Evolutionary conservation across 2,797 vertebrate species (phyloP).

Genomic region (Cyprinodon diabolis): DNA sequence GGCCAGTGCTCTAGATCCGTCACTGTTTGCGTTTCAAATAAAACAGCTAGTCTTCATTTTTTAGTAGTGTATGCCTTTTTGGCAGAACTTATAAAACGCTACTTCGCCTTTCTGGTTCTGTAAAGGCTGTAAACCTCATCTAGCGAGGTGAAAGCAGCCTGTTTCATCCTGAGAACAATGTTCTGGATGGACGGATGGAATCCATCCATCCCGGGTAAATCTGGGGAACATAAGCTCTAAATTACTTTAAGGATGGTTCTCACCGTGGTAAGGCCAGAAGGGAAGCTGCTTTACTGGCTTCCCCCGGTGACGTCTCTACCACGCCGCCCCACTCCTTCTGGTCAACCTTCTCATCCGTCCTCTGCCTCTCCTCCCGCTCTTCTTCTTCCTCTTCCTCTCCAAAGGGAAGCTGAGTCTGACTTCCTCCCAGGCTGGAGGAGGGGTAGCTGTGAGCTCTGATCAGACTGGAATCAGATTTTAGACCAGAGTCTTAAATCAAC

Average conservation of each 20-base stretch:
- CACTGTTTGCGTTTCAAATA: too few relatives aligned
- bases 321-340: slow-evolving; percentile 52
- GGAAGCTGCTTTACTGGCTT: slow-evolving; percentile 45
- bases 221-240: too few relatives aligned
- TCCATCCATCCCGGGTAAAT: too few relatives aligned
- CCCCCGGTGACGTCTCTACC: slow-evolving; percentile 35
- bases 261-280: slow-evolving; percentile 55
- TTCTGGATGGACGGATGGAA: too few relatives aligned
- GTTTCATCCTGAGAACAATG: too few relatives aligned
- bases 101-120: too few relatives aligned
- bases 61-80: too few relatives aligned
- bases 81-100: too few relatives aligned
- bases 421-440: slow-evolving; percentile 61
- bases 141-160: too few relatives aligned
- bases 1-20: too few relatives aligned
- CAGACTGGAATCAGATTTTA: slow-evolving; percentile 28
- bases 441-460: slow-evolving; percentile 45
- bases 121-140: too few relatives aligned
- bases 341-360: slow-evolving; percentile 29
- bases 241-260: slow-evolving; percentile 11
- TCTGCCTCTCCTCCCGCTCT: slow-evolving; percentile 34
- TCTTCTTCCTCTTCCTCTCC: slow-evolving; percentile 61
- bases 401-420: slow-evolving; percentile 58
- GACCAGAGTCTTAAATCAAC: background rate
- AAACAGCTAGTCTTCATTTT: too few relatives aligned